Conservation (phyloP, 2,888 invertebrate species). For the Rutpela maculata region DNA sequence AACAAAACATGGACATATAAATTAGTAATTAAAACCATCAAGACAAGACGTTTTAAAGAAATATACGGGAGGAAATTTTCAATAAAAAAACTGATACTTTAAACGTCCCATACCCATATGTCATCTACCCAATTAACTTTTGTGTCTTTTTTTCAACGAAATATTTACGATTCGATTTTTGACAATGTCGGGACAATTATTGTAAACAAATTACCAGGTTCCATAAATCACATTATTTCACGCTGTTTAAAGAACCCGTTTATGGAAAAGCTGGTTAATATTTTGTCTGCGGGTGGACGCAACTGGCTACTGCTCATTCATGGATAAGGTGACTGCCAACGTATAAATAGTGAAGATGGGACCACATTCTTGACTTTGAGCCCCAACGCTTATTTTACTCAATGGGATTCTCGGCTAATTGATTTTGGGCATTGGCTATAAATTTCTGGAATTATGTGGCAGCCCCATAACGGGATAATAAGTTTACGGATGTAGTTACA, state of each 20-base stretch:
- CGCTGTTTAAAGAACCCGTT: conserved; percentile 69
- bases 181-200: conserved; percentile 59
- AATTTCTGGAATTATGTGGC: conserved; percentile 55
- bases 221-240: conserved; percentile 68
- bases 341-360: conserved; percentile 55
- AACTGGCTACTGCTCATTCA: conserved; percentile 67
- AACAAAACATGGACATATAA: conserved; percentile 2
- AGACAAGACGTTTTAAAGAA: not conserved
- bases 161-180: conserved; percentile 14
- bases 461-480: conserved; percentile 10
- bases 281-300: conserved; percentile 66
- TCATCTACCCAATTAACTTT: conserved; percentile 17
- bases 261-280: conserved; percentile 68
- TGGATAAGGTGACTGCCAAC: conserved; percentile 48
- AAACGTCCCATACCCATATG: not conserved
- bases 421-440: conserved; percentile 60
- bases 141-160: not conserved
- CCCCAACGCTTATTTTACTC: conserved; percentile 48
- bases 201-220: conserved; percentile 66
- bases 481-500: not conserved
- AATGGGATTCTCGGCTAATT: conserved; percentile 63
- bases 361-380: conserved; percentile 62
- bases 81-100: conserved; percentile 9
- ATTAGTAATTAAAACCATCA: conserved; percentile 7
- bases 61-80: not conserved